Evolutionary conservation across 2,113 vertebrate genomes (phyloP).

Genomic region (Psettodes erumei): DNA sequence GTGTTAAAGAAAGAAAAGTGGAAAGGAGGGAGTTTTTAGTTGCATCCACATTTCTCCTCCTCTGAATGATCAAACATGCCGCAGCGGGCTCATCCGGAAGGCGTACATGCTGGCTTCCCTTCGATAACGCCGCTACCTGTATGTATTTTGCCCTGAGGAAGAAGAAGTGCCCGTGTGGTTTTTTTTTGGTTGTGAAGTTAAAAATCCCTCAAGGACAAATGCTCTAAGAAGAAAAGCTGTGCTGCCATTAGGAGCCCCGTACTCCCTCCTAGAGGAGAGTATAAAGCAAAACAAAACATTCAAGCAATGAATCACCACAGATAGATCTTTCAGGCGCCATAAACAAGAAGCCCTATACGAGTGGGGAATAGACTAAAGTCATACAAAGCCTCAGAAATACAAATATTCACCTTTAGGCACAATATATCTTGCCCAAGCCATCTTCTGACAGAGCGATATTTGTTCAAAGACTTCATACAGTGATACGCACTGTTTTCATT

Average conservation of each 20-base stretch:
- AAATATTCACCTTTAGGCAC: slow-evolving; percentile 73
- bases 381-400: slow-evolving; percentile 71
- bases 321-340: slow-evolving; percentile 71
- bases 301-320: slow-evolving; percentile 72
- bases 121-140: slow-evolving; percentile 73
- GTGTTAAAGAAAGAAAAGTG: neutral
- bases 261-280: slow-evolving; percentile 54
- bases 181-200: slow-evolving; percentile 69
- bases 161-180: slow-evolving; percentile 51
- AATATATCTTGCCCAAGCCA: slow-evolving; percentile 50
- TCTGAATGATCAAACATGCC: slow-evolving; percentile 63
- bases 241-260: slow-evolving; percentile 63
- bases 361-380: slow-evolving; percentile 66
- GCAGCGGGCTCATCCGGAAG: slow-evolving; percentile 62
- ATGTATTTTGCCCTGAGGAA: slow-evolving; percentile 64
- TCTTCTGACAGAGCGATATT: slow-evolving; percentile 57
- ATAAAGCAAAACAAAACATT: slow-evolving; percentile 74
- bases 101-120: slow-evolving; percentile 56
- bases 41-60: slow-evolving; percentile 4
- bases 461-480: slow-evolving; percentile 56
- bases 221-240: slow-evolving; percentile 64
- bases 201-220: slow-evolving; percentile 79
- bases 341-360: slow-evolving; percentile 71
- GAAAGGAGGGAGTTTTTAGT: slow-evolving; percentile 34
- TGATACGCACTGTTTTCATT: slow-evolving; percentile 56